phyloP scores from a whole-genome alignment of 2,888 invertebrate species.

The Epistrophe grossulariae region DNA sequence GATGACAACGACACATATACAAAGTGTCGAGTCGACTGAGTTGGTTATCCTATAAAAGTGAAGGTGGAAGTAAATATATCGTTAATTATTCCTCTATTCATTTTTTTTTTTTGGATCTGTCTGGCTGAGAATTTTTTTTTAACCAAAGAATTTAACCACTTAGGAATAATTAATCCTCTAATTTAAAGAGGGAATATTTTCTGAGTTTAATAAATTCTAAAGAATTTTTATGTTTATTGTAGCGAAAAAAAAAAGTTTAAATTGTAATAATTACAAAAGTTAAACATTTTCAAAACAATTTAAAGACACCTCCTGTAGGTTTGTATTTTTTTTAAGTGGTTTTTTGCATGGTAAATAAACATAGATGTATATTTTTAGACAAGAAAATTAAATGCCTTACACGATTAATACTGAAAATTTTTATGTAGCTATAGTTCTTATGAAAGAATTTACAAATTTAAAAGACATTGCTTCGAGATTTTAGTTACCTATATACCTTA shows the following conservation, averaged over 20 bases:
- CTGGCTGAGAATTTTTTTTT: conserved; percentile 42
- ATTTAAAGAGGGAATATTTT: conserved; percentile 31
- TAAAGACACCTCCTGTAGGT: no score
- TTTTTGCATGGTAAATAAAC: no score
- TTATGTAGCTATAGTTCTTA: neutral
- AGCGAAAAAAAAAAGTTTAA: no score
- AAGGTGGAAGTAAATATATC: conserved; percentile 45
- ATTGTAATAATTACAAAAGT: no score
- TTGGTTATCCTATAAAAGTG: conserved; percentile 63
- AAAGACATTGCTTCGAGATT: neutral
- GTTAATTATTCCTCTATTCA: conserved; percentile 26
- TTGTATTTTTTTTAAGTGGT: no score
- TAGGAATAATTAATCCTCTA: conserved; percentile 63
- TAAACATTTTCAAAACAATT: no score
- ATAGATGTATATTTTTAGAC: no score
- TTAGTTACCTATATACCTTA: no score
- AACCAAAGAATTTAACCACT: conserved; percentile 43
- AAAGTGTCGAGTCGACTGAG: conserved; percentile 24
- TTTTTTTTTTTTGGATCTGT: conserved; percentile 24
- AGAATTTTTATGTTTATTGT: neutral
- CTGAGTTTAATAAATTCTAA: conserved; percentile 15
- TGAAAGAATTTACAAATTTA: neutral
- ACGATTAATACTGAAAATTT: no score
- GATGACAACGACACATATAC: conserved; percentile 17
- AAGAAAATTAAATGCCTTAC: no score